phyloP scores from a whole-genome alignment of 2,797 vertebrate species.

The Hemitrygon akajei region DNA sequence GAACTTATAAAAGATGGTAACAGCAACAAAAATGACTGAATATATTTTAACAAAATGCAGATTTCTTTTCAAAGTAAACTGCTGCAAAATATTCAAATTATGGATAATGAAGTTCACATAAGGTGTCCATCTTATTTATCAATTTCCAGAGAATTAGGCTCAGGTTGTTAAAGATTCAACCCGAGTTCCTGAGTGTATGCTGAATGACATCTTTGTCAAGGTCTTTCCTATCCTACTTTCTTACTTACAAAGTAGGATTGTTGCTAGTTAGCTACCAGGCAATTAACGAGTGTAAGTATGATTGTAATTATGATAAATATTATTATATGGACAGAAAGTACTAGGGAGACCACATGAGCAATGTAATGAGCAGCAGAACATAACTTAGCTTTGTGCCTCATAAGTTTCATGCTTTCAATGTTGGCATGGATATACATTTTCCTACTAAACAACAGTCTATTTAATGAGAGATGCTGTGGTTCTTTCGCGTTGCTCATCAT shows the following conservation, averaged over 20 bases:
- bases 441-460: neutral
- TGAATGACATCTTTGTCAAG: neutral
- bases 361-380: neutral
- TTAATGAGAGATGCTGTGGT: neutral
- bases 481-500: neutral
- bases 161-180: neutral
- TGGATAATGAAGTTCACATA: too few relatives aligned
- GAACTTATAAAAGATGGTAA: neutral
- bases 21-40: neutral
- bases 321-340: neutral
- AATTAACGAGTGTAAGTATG: neutral
- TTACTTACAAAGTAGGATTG: neutral
- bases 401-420: neutral
- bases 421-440: neutral
- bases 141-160: neutral
- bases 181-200: neutral
- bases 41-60: neutral
- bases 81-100: neutral
- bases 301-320: neutral
- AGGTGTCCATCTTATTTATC: neutral
- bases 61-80: neutral
- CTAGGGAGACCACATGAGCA: neutral
- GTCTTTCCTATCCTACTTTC: neutral
- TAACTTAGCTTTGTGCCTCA: neutral
- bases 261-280: neutral